These are phyloP conservation scores for Ectemnius cavifrons DNA, from an alignment of 2,888 invertebrate genomes.

Conservation along the genomic window DNA sequence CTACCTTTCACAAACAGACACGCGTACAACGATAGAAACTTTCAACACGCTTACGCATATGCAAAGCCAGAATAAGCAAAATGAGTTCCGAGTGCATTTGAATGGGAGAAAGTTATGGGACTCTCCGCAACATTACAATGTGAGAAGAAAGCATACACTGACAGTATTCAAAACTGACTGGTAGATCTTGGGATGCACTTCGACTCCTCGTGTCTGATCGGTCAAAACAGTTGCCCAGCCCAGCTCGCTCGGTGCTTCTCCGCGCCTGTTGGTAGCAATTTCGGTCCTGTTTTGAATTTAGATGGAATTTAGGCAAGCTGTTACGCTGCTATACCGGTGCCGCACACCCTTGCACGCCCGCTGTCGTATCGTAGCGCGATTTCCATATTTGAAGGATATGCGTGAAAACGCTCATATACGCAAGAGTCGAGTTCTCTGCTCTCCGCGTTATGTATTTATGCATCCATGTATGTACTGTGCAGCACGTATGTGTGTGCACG, in stretches of 20 bases:
- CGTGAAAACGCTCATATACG: conserved; percentile 9
- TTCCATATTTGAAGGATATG: conserved; percentile 25
- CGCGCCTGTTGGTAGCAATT: conserved; percentile 67
- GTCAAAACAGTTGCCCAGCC: conserved; percentile 32
- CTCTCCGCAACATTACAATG: too few relatives aligned
- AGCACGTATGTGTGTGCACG: background rate
- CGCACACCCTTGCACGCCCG: conserved; percentile 20
- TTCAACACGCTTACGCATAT: too few relatives aligned
- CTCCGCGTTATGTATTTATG: background rate
- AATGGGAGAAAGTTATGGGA: too few relatives aligned
- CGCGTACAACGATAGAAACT: too few relatives aligned
- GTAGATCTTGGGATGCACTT: conserved; percentile 21
- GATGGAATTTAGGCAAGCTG: conserved; percentile 72
- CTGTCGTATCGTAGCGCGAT: conserved; percentile 12
- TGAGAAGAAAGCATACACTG: too few relatives aligned
- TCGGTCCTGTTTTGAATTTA: conserved; percentile 70
- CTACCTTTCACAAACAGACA: too few relatives aligned
- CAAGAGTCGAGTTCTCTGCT: background rate
- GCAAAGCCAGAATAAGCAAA: too few relatives aligned
- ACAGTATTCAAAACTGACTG: conserved; percentile 23
- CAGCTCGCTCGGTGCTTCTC: conserved; percentile 37
- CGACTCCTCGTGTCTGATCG: conserved; percentile 30
- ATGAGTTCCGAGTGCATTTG: too few relatives aligned
- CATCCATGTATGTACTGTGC: background rate
- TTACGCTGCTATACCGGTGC: conserved; percentile 49